phyloP scores from a whole-genome alignment of 2,797 vertebrate genomes.

The Silurus aristotelis region DNA sequence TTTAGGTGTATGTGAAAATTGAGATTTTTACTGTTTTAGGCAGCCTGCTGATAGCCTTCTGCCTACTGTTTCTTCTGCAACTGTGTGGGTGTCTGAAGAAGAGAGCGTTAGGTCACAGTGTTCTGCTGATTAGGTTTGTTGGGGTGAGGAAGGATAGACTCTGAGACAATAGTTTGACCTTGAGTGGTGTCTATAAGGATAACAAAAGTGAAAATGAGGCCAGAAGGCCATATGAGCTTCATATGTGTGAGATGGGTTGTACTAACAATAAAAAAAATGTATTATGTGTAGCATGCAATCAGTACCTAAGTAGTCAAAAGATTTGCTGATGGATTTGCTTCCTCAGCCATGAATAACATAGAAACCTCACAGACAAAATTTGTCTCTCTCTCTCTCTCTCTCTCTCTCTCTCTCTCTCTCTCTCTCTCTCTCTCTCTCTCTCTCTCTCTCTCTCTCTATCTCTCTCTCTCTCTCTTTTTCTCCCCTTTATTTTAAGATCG shows the following conservation, averaged over 20 bases:
- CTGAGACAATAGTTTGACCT: neutral
- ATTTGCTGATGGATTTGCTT: neutral
- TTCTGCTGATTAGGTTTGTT: constrained; percentile 2
- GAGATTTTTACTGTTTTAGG: neutral
- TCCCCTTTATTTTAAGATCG: neutral
- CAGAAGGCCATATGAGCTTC: neutral
- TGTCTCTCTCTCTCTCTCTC: neutral
- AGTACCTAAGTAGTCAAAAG: neutral
- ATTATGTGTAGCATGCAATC: neutral
- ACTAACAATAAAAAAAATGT: neutral
- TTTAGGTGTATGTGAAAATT: neutral
- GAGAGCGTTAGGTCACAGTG: neutral
- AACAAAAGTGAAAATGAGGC: neutral
- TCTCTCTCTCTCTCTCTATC: too few species aligned
- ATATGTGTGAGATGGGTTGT: neutral
- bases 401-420: too few species aligned
- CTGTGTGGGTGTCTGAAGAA: neutral
- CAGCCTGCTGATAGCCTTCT: neutral
- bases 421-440: neutral
- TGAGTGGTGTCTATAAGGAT: neutral
- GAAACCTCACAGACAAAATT: neutral
- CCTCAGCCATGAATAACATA: neutral
- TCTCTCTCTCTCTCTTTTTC: too few species aligned
- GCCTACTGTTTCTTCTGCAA: neutral
- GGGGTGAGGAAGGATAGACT: neutral